These are phyloP conservation scores for Eilema griseolum DNA, from an alignment of 2,888 invertebrate species.

Conservation along the genomic window DNA sequence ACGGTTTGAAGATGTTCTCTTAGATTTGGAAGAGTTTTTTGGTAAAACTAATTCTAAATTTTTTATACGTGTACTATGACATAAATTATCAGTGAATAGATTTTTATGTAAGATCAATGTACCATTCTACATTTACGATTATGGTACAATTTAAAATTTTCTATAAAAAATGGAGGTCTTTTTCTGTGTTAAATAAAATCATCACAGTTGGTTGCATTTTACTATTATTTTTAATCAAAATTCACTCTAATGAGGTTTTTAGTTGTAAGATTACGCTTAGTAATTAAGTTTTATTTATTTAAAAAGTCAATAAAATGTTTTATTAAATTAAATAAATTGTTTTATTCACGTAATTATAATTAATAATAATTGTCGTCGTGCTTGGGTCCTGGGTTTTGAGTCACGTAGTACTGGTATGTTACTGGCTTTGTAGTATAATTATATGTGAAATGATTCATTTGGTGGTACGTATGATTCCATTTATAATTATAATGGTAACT, in stretches of 20 bases:
- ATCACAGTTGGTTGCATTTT: slow-evolving; percentile 73
- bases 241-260: slow-evolving; percentile 63
- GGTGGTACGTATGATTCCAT: slow-evolving; percentile 21
- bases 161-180: slow-evolving; percentile 31
- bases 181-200: slow-evolving; percentile 49
- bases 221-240: slow-evolving; percentile 73
- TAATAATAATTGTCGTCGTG: background rate
- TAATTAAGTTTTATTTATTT: slow-evolving; percentile 84
- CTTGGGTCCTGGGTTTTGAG: background rate
- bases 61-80: background rate
- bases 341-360: slow-evolving; percentile 24
- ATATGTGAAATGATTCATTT: slow-evolving; percentile 5
- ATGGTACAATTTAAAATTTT: slow-evolving; percentile 25
- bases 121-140: slow-evolving; percentile 33
- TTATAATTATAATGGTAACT: slow-evolving; percentile 15
- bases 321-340: slow-evolving; percentile 46
- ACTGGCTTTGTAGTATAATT: slow-evolving; percentile 21
- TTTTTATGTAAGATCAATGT: slow-evolving; percentile 15
- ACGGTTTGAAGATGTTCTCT: background rate
- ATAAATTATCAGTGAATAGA: background rate
- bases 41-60: background rate
- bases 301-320: slow-evolving; percentile 85
- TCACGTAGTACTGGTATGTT: background rate
- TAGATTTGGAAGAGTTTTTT: background rate
- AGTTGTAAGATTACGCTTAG: slow-evolving; percentile 81